Conservation (phyloP, 1,140 invertebrate species). For the Hypsibius dujardini region DNA sequence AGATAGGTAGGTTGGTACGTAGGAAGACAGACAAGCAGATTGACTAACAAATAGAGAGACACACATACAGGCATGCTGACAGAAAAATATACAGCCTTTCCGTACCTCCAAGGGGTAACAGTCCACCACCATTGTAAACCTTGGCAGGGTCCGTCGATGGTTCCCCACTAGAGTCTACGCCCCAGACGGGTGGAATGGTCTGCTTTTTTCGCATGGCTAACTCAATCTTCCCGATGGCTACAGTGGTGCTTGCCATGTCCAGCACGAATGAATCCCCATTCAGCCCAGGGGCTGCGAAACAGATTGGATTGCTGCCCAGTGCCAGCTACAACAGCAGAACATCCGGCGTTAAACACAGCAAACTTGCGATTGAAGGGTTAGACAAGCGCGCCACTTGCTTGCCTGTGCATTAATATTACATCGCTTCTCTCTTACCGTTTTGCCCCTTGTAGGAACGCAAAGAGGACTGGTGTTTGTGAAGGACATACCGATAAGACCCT, state of each 20-base stretch:
- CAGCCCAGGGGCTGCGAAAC: slow-evolving; percentile 55
- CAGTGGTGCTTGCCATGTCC: slow-evolving; percentile 82
- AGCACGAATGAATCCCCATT: slow-evolving; percentile 57
- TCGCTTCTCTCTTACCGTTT: no score
- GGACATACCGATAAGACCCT: slow-evolving; percentile 62
- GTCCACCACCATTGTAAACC: slow-evolving; percentile 44
- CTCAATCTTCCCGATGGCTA: slow-evolving; percentile 55
- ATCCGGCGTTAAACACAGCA: no score
- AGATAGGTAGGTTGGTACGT: no score
- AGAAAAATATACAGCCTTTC: no score
- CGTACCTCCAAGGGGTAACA: slow-evolving; percentile 66
- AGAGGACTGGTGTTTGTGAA: slow-evolving; percentile 84
- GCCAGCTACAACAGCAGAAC: slow-evolving; percentile 35
- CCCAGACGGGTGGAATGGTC: slow-evolving; percentile 62
- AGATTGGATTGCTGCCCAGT: slow-evolving; percentile 75
- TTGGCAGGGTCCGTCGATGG: slow-evolving; percentile 42
- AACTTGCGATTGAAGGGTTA: no score
- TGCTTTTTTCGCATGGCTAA: slow-evolving; percentile 41
- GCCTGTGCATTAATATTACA: no score
- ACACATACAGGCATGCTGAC: no score
- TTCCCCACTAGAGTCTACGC: slow-evolving; percentile 48
- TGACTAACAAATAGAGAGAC: no score
- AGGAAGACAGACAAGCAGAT: no score
- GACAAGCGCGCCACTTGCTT: no score
- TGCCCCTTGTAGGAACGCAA: slow-evolving; percentile 58